phyloP scores from a whole-genome alignment of 2,888 invertebrate genomes.

The Heliconius cydno region DNA sequence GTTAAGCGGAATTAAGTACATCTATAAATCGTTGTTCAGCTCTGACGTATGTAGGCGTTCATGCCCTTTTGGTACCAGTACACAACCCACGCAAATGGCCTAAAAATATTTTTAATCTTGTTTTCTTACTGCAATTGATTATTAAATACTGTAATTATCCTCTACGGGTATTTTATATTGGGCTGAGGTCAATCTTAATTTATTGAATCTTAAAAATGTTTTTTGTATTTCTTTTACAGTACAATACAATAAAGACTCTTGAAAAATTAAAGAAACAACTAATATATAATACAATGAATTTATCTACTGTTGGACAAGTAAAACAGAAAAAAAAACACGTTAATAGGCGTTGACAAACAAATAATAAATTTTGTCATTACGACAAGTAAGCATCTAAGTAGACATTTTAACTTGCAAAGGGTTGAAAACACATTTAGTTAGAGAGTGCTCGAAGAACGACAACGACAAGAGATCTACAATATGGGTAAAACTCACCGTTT shows the following conservation, averaged over 20 bases:
- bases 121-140: constrained; percentile 6
- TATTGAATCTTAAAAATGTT: neutral
- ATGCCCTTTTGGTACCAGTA: constrained; percentile 65
- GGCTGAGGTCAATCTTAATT: neutral
- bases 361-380: constrained; percentile 54
- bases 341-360: constrained; percentile 56
- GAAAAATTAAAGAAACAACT: neutral
- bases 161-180: neutral
- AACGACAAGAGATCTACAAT: neutral
- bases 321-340: neutral
- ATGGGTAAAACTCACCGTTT: constrained; percentile 69
- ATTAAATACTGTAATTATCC: neutral
- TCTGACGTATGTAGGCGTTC: constrained; percentile 76
- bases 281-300: neutral
- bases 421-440: constrained; percentile 53
- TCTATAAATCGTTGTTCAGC: constrained; percentile 42
- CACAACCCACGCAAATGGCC: constrained; percentile 61
- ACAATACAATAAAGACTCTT: neutral
- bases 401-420: constrained; percentile 57
- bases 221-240: neutral
- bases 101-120: constrained; percentile 42
- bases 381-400: constrained; percentile 48
- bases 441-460: constrained; percentile 1
- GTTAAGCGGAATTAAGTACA: constrained; percentile 34
- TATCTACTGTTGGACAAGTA: neutral